phyloP scores from a whole-genome alignment of 2,888 invertebrate species.

The Pseudolycoriella hygida region DNA sequence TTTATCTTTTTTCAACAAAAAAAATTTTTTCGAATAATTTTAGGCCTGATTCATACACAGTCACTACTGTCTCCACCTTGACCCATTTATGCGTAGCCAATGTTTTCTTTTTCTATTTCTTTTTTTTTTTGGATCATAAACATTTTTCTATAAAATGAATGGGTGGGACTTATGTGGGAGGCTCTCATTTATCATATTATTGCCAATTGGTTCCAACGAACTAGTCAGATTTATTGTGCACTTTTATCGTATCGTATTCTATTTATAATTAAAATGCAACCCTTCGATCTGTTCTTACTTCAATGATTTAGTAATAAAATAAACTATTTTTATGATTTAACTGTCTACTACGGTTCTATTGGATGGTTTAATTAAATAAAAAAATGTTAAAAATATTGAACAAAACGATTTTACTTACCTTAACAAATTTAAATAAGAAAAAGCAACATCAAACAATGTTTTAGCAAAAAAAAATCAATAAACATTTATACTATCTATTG shows the following conservation, averaged over 20 bases:
- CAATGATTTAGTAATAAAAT: no score
- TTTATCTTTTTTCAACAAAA: constrained; percentile 9
- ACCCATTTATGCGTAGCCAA: constrained; percentile 2
- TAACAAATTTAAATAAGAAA: no score
- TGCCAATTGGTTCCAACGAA: constrained; percentile 20
- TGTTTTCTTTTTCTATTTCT: neutral
- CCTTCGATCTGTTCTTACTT: no score
- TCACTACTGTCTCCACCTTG: constrained; percentile 7
- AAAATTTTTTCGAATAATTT: constrained; percentile 4
- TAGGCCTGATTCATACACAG: constrained; percentile 8
- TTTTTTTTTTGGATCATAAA: constrained; percentile 1
- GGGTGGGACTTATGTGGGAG: neutral
- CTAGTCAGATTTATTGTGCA: constrained; percentile 17
- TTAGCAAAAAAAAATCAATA: no score
- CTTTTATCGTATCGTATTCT: constrained; percentile 10
- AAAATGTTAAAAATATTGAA: no score
- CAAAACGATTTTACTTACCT: no score
- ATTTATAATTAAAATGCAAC: neutral
- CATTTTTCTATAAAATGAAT: neutral
- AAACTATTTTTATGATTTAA: no score
- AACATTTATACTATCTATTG: no score
- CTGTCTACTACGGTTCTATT: no score
- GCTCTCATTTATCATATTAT: constrained; percentile 4
- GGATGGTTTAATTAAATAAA: no score
- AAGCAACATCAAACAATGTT: no score